These are phyloP conservation scores for Reticulitermes speratus DNA, from an alignment of 1,140 invertebrate genomes.

Conservation along the genomic window DNA sequence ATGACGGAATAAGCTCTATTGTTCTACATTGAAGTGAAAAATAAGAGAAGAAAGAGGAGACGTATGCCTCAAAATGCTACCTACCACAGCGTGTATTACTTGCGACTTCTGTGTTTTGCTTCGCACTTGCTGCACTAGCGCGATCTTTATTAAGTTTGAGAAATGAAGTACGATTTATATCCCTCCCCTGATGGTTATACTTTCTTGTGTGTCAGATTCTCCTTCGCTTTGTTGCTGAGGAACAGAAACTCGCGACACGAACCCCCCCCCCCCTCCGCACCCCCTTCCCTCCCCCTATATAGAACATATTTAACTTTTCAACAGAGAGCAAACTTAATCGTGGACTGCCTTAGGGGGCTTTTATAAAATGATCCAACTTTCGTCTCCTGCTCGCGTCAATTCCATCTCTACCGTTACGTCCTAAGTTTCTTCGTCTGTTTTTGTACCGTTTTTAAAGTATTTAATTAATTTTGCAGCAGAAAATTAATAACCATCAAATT, in stretches of 20 bases:
- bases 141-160: not conserved
- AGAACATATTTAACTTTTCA: conserved; percentile 26
- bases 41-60: too few relatives aligned
- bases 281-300: not conserved
- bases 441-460: not conserved
- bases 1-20: too few relatives aligned
- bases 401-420: not conserved
- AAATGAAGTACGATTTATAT: conserved; percentile 13
- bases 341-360: conserved; percentile 21
- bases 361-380: conserved; percentile 22
- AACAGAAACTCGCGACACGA: conserved; percentile 17
- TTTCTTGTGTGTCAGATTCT: not conserved
- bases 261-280: not conserved
- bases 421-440: not conserved
- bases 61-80: too few relatives aligned
- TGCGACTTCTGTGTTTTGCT: not conserved
- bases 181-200: not conserved
- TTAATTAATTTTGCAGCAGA: conserved; percentile 25
- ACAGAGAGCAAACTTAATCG: conserved; percentile 24
- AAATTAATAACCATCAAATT: conserved; percentile 20
- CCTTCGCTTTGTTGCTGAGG: conserved; percentile 13
- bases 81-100: too few relatives aligned
- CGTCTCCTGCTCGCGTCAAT: not conserved
- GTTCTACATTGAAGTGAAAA: too few relatives aligned
- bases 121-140: not conserved